Conservation (phyloP, 2,113 vertebrate species). For the Butastur rufipennis region DNA sequence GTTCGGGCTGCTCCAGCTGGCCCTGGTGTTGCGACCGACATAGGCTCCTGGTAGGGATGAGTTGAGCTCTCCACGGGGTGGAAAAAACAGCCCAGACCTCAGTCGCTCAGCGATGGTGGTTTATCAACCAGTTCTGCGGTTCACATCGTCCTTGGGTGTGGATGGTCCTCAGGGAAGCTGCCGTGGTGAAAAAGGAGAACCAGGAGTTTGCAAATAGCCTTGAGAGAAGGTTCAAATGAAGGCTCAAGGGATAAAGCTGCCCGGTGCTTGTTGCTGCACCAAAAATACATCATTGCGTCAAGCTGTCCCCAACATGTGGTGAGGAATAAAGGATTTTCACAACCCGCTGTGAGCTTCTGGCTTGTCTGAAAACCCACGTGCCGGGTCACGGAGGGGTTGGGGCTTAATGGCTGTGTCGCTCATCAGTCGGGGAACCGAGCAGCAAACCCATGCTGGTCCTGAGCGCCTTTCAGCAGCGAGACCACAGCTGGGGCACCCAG, state of each 20-base stretch:
- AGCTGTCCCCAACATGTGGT: neutral
- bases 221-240: neutral
- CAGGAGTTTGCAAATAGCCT: neutral
- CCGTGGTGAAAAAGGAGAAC: neutral
- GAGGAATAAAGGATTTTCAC: slow-evolving; percentile 31
- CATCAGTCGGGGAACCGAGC: neutral
- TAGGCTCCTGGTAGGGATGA: neutral
- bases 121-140: neutral
- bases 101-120: accelerated
- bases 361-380: neutral
- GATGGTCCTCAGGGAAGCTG: neutral
- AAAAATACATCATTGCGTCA: neutral
- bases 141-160: neutral
- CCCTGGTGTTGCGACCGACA: accelerated
- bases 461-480: neutral
- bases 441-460: neutral
- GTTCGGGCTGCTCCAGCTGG: neutral
- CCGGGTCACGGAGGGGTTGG: neutral
- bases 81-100: neutral
- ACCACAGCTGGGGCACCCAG: neutral
- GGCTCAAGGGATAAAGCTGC: neutral
- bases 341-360: slow-evolving; percentile 31
- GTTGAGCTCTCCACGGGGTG: accelerated
- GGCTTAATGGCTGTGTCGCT: neutral
- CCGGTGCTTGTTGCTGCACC: neutral